phyloP scores from a whole-genome alignment of 1,140 invertebrate species.

The Sycophila sp. region DNA sequence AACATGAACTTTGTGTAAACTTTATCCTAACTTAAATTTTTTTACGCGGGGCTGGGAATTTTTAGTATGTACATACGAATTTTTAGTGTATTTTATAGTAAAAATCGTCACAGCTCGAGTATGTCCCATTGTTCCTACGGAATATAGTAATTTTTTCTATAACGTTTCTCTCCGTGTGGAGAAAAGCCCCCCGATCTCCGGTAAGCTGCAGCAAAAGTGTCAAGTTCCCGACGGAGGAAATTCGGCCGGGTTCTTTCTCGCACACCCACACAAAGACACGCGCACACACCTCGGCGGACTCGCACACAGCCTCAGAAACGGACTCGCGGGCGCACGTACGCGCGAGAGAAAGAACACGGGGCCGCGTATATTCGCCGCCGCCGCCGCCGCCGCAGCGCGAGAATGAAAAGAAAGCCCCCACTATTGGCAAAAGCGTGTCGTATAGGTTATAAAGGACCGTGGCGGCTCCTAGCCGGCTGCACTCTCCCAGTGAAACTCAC shows the following conservation, averaged over 20 bases:
- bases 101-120: too few relatives aligned
- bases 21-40: too few relatives aligned
- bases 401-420: conserved; percentile 49
- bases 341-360: conserved; percentile 22
- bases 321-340: conserved; percentile 8
- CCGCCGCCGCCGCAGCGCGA: conserved; percentile 3
- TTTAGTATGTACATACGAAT: too few relatives aligned
- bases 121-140: too few relatives aligned
- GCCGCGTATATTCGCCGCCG: not conserved
- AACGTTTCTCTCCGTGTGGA: too few relatives aligned
- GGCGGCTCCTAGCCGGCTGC: conserved; percentile 59
- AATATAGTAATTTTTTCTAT: too few relatives aligned
- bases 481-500: conserved; percentile 66
- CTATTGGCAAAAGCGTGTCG: conserved; percentile 49
- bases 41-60: too few relatives aligned
- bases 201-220: not conserved
- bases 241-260: not conserved
- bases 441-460: conserved; percentile 67
- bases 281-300: not conserved
- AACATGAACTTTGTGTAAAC: too few relatives aligned
- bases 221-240: not conserved
- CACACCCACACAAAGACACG: not conserved
- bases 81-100: too few relatives aligned
- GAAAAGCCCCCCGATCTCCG: not conserved
- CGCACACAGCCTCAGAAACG: not conserved